A percentile compares a stretch with the other conserved stretches of the same genome.
Conservation (phyloP, 2,797 vertebrate species). For the Spinus pinus region DNA sequence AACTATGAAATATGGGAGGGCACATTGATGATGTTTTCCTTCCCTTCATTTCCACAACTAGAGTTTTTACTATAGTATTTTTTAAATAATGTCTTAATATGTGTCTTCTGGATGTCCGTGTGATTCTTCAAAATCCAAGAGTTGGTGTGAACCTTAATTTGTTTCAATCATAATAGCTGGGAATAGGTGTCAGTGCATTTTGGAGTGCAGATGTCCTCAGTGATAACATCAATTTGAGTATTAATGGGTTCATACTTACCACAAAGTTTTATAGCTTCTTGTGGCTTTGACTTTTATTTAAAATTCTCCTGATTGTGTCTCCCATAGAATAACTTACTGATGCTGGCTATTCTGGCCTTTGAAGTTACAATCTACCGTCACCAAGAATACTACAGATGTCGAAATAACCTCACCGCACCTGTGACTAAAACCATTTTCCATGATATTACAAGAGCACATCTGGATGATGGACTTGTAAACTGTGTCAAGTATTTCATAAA, state of each 20-base stretch:
- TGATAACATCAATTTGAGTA: not conserved
- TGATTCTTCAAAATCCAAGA: not conserved
- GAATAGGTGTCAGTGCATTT: not conserved
- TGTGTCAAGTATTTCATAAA: constrained; percentile 97
- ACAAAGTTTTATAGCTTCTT: not conserved
- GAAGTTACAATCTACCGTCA: constrained; percentile 97
- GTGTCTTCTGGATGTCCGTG: not conserved
- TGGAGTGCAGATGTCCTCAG: not conserved
- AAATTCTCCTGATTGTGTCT: not conserved
- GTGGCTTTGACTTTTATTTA: not conserved
- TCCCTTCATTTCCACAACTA: not conserved
- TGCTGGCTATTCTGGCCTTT: constrained; percentile 92
- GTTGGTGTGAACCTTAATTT: not conserved
- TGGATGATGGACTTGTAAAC: constrained; percentile 89
- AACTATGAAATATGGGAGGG: not conserved
- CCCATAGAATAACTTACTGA: constrained; percentile 89
- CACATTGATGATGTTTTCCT: not conserved
- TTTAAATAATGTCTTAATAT: not conserved
- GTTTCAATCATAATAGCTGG: not conserved
- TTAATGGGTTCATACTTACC: not conserved
- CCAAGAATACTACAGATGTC: constrained; percentile 90
- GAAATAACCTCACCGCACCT: constrained; percentile 89
- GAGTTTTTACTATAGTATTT: not conserved
- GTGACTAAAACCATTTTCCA: constrained; percentile 95
- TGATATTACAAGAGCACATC: constrained; percentile 89